Evolutionary conservation across 2,888 invertebrate genomes (phyloP), one percentile per base, ranked within the genome.

Genomic region (Sylvicola cinctus): DNA sequence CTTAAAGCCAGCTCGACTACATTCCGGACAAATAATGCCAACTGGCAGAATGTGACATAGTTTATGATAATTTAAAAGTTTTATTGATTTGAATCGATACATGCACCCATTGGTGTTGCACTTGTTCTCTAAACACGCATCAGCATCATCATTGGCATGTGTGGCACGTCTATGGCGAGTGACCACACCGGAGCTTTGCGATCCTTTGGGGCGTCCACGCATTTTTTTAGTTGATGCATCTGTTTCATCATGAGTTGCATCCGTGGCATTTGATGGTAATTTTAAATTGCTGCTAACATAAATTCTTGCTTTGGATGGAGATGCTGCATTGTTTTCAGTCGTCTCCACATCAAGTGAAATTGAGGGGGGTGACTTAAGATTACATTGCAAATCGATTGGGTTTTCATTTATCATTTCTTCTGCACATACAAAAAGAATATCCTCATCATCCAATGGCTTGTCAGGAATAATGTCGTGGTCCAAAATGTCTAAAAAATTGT

Each of bases 1-100:
- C 2, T 51, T 44, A 45, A 63, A 67, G 11, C 53, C 46, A 38
- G 60, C 59, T 1, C 61, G 49, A 20, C 44, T 56, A 51, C 84
- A 84, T 48, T 79, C 74, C 0, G 67, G 68, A 53, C 84, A 84
- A 17, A 59, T 58, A 1, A 57, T 54, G 31, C 38, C 34, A 16
- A 40, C 33, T 6, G 54, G 52, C 44, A 58, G 58, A 36, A 16
- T 23, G 37, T 58, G 57, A 28, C 57, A 57, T 13, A 46, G 46
- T 20, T 50, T 49, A 31, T 58, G 57, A 28, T 54, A 55, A 4
- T n/a, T 13, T 4, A 28, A 6, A 8, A 28, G 12, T 13, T 13
- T 13, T 5, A 5, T 6, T 28, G n/a, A 13, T 11, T 28, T 13
- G 10, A n/a, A 13, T 4, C 28, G 28, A n/a, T 13, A 28, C 4